These are phyloP conservation scores for Zophobas morio DNA, from an alignment of 1,140 invertebrate genomes.

Conservation along the genomic window DNA sequence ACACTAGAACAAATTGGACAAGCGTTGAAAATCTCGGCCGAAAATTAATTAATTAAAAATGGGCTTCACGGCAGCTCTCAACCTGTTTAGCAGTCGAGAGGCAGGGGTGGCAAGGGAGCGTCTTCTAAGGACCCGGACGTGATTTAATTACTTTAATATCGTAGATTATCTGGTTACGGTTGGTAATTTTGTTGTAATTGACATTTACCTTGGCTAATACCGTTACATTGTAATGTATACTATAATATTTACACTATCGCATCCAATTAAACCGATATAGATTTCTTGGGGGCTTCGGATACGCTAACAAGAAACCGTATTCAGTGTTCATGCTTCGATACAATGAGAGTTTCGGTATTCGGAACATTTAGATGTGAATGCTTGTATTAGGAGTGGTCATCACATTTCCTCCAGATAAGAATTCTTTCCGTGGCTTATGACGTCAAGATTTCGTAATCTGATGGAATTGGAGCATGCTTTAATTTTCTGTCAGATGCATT, in stretches of 20 bases:
- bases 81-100: neutral
- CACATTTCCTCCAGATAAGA: no score
- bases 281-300: slow-evolving; percentile 9
- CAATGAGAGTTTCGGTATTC: no score
- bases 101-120: neutral
- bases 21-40: neutral
- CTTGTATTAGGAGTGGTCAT: no score
- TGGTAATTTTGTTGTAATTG: slow-evolving; percentile 39
- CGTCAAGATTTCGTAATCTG: neutral
- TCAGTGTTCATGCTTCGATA: no score
- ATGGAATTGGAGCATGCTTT: neutral
- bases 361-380: no score
- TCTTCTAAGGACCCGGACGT: slow-evolving; percentile 26
- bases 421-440: neutral
- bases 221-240: slow-evolving; percentile 27
- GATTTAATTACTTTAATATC: slow-evolving; percentile 34
- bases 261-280: slow-evolving; percentile 38
- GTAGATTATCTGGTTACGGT: slow-evolving; percentile 23
- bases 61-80: neutral
- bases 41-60: slow-evolving; percentile 20
- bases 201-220: slow-evolving; percentile 37
- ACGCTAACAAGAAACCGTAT: neutral
- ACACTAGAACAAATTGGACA: neutral
- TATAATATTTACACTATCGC: slow-evolving; percentile 35
- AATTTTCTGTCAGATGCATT: neutral